phyloP scores from a whole-genome alignment of 2,888 invertebrate species.

The Pyrgus malvae region DNA sequence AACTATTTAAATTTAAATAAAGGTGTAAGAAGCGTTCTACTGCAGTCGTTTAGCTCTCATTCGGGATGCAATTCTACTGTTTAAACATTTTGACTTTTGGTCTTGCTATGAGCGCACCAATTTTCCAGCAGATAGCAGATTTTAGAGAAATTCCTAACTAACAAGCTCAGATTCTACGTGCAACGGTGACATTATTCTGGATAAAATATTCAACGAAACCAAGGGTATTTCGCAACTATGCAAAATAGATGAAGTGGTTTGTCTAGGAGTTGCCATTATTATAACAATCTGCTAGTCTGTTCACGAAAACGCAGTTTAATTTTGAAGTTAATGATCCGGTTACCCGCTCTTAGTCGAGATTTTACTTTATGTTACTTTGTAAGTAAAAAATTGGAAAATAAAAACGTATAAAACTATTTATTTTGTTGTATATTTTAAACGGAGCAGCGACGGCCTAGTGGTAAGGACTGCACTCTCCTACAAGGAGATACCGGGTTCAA shows the following conservation, averaged over 20 bases:
- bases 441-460: too few species aligned
- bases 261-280: neutral
- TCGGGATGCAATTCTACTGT: slow-evolving; percentile 7
- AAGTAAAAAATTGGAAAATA: too few species aligned
- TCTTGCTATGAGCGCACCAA: slow-evolving; percentile 20
- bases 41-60: neutral
- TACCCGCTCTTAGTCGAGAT: too few species aligned
- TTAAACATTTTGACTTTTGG: slow-evolving; percentile 21
- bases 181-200: slow-evolving; percentile 28
- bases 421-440: too few species aligned
- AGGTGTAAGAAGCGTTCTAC: neutral
- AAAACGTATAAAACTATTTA: too few species aligned
- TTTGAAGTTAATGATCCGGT: too few species aligned
- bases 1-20: neutral
- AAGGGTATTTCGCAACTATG: slow-evolving; percentile 14
- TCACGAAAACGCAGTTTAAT: neutral
- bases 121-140: slow-evolving; percentile 29
- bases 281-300: neutral
- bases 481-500: too few species aligned
- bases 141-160: slow-evolving; percentile 28
- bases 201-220: slow-evolving; percentile 30
- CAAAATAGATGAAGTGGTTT: slow-evolving; percentile 16
- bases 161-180: slow-evolving; percentile 33
- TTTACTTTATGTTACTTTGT: too few species aligned
- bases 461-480: too few species aligned